These are phyloP conservation scores for Acleris holmiana DNA, from an alignment of 2,888 invertebrate species.

Conservation along the genomic window DNA sequence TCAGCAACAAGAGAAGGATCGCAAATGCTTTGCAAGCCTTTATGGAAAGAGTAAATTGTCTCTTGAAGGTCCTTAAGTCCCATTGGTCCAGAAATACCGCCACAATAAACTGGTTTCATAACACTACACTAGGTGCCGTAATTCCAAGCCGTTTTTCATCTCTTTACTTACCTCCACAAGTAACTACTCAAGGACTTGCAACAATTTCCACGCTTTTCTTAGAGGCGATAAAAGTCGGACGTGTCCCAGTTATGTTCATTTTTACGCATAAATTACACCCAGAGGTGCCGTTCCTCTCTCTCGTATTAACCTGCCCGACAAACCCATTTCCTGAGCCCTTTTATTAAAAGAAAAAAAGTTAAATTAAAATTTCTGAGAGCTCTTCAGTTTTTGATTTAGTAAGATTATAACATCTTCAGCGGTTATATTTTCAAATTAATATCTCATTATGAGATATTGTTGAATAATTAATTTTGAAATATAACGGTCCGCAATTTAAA, in stretches of 20 bases:
- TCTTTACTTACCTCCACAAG: constrained; percentile 1
- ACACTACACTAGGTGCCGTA: too few relatives aligned
- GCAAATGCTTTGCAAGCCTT: too few relatives aligned
- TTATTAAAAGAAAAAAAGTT: constrained; percentile 51
- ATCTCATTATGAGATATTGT: background rate
- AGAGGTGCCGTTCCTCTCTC: constrained; percentile 45
- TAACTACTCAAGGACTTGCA: constrained; percentile 38
- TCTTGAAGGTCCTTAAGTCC: too few relatives aligned
- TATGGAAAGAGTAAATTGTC: too few relatives aligned
- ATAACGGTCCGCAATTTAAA: too few relatives aligned
- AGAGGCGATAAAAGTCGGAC: constrained; percentile 66
- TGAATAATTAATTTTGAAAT: too few relatives aligned
- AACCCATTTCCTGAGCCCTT: constrained; percentile 50
- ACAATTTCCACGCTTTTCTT: constrained; percentile 49
- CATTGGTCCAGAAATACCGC: too few relatives aligned
- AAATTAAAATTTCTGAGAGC: constrained; percentile 45
- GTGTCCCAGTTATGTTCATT: constrained; percentile 60
- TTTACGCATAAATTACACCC: constrained; percentile 63
- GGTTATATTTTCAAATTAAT: background rate
- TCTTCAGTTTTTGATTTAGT: constrained; percentile 53
- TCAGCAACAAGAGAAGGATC: too few relatives aligned
- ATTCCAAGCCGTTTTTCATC: too few relatives aligned
- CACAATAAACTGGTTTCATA: too few relatives aligned
- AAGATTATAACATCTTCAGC: constrained; percentile 10
- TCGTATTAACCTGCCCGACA: constrained; percentile 59